Conservation (phyloP, 2,113 vertebrate species). For the Phasianus colchicus region DNA sequence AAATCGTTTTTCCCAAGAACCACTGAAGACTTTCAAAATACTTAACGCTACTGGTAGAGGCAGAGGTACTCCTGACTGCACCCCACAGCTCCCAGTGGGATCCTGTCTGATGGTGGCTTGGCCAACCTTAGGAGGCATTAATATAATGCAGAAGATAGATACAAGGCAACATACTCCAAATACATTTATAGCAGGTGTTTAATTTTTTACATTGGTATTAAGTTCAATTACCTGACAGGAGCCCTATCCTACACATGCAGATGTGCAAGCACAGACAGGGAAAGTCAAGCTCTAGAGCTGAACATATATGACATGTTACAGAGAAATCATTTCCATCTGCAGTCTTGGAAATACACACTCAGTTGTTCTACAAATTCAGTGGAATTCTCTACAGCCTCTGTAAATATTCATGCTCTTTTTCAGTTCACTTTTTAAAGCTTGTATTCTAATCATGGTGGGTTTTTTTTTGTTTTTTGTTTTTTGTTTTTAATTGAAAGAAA, state of each 20-base stretch:
- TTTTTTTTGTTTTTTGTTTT: neutral
- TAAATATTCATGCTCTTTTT: neutral
- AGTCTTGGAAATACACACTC: neutral
- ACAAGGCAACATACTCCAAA: neutral
- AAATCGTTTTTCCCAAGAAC: neutral
- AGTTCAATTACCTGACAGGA: neutral
- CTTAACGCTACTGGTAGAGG: neutral
- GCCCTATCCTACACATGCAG: neutral
- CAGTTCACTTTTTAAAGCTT: neutral
- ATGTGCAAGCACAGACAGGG: rapidly evolving
- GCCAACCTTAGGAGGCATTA: neutral
- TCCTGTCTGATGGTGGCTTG: neutral
- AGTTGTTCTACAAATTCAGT: neutral
- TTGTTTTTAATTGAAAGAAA: neutral
- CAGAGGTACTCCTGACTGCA: neutral
- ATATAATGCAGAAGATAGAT: neutral
- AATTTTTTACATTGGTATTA: neutral
- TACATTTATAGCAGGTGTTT: neutral
- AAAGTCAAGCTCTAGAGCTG: neutral
- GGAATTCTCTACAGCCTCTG: neutral
- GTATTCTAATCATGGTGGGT: too few relatives aligned
- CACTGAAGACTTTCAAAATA: conserved; percentile 6
- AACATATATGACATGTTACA: rapidly evolving
- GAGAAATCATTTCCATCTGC: neutral
- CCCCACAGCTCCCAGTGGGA: neutral